These are phyloP conservation scores for Rhamphomyia laevipes DNA, from an alignment of 2,888 invertebrate genomes.

Conservation along the genomic window DNA sequence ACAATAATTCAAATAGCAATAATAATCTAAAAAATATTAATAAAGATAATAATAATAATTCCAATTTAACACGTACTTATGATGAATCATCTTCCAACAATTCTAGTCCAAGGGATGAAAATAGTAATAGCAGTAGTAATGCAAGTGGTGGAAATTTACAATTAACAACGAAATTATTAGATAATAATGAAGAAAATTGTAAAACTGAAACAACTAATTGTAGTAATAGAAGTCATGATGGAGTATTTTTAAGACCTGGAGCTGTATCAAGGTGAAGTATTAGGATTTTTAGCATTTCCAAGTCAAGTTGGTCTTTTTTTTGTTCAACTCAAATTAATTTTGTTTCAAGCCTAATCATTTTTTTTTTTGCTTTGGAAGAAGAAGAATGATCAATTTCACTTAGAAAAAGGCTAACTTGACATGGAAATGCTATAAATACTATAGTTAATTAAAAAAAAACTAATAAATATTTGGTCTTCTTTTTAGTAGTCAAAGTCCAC, in stretches of 20 bases:
- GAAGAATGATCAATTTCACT: neutral
- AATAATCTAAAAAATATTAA: neutral
- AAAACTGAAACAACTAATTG: constrained; percentile 20
- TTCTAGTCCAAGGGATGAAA: constrained; percentile 11
- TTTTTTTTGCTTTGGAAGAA: neutral
- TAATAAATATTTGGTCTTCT: neutral
- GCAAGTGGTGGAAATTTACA: neutral
- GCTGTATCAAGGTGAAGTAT: constrained; percentile 44
- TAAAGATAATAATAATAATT: constrained; percentile 5
- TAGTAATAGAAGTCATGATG: constrained; percentile 45
- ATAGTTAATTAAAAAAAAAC: no score
- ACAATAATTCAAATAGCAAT: neutral
- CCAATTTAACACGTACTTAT: constrained; percentile 10
- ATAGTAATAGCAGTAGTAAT: constrained; percentile 6
- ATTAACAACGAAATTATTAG: constrained; percentile 9
- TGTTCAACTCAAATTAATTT: no score
- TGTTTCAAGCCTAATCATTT: no score
- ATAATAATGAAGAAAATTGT: constrained; percentile 12
- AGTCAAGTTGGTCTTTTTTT: no score
- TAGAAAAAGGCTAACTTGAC: no score
- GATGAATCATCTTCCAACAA: constrained; percentile 14
- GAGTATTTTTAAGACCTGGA: constrained; percentile 58
- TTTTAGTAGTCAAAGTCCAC: constrained; percentile 35
- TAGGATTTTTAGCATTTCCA: neutral
- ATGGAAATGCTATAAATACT: no score